phyloP scores from a whole-genome alignment of 2,888 invertebrate genomes.

The Torymus aiolomorphi region DNA sequence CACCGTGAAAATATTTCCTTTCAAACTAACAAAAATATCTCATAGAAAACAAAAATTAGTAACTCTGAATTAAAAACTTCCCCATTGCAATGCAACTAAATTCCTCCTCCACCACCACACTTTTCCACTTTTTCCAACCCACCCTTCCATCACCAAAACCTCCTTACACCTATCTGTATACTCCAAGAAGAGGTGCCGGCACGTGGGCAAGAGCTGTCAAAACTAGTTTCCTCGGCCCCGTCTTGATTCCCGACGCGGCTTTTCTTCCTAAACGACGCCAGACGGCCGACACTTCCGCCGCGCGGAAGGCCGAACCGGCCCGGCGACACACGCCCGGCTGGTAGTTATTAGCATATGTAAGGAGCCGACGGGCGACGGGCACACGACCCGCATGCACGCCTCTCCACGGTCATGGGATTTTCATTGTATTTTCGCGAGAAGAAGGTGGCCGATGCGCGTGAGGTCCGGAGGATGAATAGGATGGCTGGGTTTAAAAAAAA shows the following conservation, averaged over 20 bases:
- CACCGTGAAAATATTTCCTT: no score
- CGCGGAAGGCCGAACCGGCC: slow-evolving; percentile 67
- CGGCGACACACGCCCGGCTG: slow-evolving; percentile 60
- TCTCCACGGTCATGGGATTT: slow-evolving; percentile 18
- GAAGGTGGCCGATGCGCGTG: no score
- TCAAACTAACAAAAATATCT: no score
- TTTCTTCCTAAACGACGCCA: slow-evolving; percentile 15
- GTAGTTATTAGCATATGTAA: slow-evolving; percentile 52
- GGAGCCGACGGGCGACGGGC: background rate
- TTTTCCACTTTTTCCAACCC: no score
- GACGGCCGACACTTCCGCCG: slow-evolving; percentile 65
- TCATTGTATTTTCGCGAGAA: slow-evolving; percentile 31
- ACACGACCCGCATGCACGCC: slow-evolving; percentile 2
- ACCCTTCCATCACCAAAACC: no score
- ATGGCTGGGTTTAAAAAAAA: no score
- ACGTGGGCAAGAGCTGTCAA: slow-evolving; percentile 73
- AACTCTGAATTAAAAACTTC: no score
- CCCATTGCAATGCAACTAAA: no score
- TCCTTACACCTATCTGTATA: no score
- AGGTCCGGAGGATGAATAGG: no score
- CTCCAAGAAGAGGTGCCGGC: slow-evolving; percentile 63
- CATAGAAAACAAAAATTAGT: no score
- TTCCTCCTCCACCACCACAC: no score
- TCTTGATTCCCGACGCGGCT: background rate
- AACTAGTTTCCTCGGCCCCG: slow-evolving; percentile 69